Base-by-base conservation (phyloP, 2,888 invertebrate genomes). In the Crioceris asparagi region DNA sequence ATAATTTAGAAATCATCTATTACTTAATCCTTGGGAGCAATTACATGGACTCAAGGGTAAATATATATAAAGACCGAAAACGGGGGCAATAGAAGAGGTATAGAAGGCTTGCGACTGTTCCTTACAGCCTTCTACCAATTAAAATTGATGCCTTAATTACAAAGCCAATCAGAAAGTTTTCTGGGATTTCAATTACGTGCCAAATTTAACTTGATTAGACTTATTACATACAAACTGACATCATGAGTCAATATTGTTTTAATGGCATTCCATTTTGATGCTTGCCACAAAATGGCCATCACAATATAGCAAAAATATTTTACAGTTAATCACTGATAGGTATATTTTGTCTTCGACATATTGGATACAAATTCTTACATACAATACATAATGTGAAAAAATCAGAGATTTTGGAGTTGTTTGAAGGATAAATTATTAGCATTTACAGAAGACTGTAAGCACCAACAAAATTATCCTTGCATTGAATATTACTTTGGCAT, bases 81-180 rank as follows among this genome's bases (percentile, higher is more conserved):
- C 43, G 44, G 30, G 29, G 40, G 45, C 33, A 26, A 23, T 12
- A 30, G 14, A 23, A 26, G 12, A 33, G 30, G 19, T 32, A 35
- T 11, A 18, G 35, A 15, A 33, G 36, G 26, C n/a, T n/a, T n/a
- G n/a, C 19, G 17, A 16, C 17, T 16, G 31, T 31, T 17, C n/a
- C n/a, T n/a, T n/a, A n/a, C n/a, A 27, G 19, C 14, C 14, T 32
- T 17, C 17, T 56, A 59, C 59, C 61, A 60, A 60, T 62, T 62
- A 62, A 62, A 60, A 62, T 59, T 60, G 61, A 61, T 61, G 59
- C 55, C 54, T 57, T 61, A 60, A 62, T 61, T 62, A 61, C 55
- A 59, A 60, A 60, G 57, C 59, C 60, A 60, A 59, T 59, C 59
- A 60, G 56, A 60, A 61, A 54, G 56, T 61, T 60, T 54, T 49